Base-by-base conservation (phyloP, 2,797 vertebrate species). In the Pampus argenteus region DNA sequence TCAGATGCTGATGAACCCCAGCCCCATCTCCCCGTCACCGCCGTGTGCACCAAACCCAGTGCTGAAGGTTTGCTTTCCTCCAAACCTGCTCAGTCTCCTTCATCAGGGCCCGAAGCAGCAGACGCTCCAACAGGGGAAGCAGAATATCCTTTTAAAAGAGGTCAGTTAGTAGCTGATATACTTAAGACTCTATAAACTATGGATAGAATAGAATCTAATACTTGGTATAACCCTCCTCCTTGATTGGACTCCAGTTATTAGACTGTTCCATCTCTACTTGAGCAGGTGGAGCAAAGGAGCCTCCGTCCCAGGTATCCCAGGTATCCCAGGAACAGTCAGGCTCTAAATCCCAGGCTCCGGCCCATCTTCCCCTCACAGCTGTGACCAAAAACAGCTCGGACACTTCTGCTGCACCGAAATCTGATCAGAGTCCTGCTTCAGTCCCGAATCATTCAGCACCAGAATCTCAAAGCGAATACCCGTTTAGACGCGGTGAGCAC, bases 11-110 rank as follows among this genome's bases (percentile, higher is more conserved):
- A 31, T 25, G 82, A 87, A 40, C 84, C 68, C 0, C 64, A 40
- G 55, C 81, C 84, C 0, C 91, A 92, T 54, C 78, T 81, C 6
- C 86, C 90, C 0, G 61, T 92, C 64, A 87, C 82, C n/a, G 83
- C 91, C 56, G 74, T 80, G 70, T 81, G 47, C 42, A 84, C 78
- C 28, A 91, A 87, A 80, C 57, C 44, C 13, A 17, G 58, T 54
- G 18, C 72, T 20, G 89, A 91, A 1, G 67, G 49, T 44, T 50
- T 5, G 34, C 47, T 25, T 0, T 17, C 64, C 22, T 28, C 63
- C 74, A 85, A 76, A 50, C n/a, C 80, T 0, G 57, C 54, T 59
- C 80, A 40, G 68, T 49, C 79, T 42, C 44, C 78, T 3, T 63
- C 69, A n/a, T n/a, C 47, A 0, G 59, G 6, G 22, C 63, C 64